Evolutionary conservation across 1,140 invertebrate genomes (phyloP).

Genomic region (Drosophila subpulchrella): DNA sequence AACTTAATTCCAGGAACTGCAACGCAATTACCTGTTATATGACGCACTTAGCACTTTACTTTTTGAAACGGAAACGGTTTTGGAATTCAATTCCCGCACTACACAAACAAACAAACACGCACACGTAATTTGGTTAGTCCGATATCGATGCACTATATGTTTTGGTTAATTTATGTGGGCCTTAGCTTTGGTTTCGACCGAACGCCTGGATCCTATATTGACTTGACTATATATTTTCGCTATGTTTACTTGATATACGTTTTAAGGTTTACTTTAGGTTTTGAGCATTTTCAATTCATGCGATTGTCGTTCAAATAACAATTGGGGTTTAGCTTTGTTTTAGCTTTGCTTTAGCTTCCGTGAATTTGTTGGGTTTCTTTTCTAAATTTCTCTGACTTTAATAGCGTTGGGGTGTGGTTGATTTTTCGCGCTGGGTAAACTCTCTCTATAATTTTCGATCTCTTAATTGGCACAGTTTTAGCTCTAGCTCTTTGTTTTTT

Average conservation of each 20-base stretch:
- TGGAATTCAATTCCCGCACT: conserved; percentile 18
- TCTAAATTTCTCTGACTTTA: conserved; percentile 28
- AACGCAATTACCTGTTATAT: conserved; percentile 57
- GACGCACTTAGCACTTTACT: conserved; percentile 32
- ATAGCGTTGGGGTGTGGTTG: conserved; percentile 14
- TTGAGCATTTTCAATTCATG: conserved; percentile 74
- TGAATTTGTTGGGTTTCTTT: conserved; percentile 22
- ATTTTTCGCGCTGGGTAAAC: conserved; percentile 7
- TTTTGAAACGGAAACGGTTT: conserved; percentile 5
- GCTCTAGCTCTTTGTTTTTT: conserved; percentile 37
- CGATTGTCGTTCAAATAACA: conserved; percentile 72
- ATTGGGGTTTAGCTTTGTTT: conserved; percentile 27
- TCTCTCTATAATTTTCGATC: conserved; percentile 49
- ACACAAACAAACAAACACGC: conserved; percentile 7
- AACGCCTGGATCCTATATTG: conserved; percentile 36
- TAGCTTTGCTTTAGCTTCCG: conserved; percentile 34
- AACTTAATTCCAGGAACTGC: conserved; percentile 85
- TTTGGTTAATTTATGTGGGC: conserved; percentile 36
- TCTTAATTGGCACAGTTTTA: conserved; percentile 77
- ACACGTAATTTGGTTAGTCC: conserved; percentile 31
- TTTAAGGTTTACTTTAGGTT: conserved; percentile 25
- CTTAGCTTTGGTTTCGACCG: conserved; percentile 69
- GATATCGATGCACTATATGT: conserved; percentile 51
- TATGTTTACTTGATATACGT: conserved; percentile 52
- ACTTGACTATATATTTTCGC: conserved; percentile 62